phyloP scores from a whole-genome alignment of 2,797 vertebrate genomes.

The Macroramphosus scolopax region DNA sequence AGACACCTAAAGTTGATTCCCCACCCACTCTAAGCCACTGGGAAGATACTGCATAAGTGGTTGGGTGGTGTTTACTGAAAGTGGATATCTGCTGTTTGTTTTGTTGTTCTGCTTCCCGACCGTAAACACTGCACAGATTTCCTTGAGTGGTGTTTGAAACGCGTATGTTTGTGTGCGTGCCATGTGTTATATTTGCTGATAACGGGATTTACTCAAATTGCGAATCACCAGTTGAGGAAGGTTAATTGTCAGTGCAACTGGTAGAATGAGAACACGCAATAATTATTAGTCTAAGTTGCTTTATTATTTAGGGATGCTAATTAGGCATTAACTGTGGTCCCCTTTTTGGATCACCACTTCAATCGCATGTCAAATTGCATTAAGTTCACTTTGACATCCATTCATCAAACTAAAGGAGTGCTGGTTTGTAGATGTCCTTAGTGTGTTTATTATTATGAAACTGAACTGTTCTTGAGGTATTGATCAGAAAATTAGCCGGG shows the following conservation, averaged over 20 bases:
- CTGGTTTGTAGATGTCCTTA: slow-evolving; percentile 76
- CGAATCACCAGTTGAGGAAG: slow-evolving; percentile 79
- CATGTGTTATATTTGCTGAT: slow-evolving; percentile 84
- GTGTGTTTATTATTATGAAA: slow-evolving; percentile 66
- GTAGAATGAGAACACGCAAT: slow-evolving; percentile 76
- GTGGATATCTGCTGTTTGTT: slow-evolving; percentile 77
- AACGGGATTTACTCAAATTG: slow-evolving; percentile 82
- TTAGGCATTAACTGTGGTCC: slow-evolving; percentile 75
- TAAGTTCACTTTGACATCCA: slow-evolving; percentile 76
- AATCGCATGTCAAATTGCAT: slow-evolving; percentile 78
- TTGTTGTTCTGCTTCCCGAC: slow-evolving; percentile 75
- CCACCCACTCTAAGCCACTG: slow-evolving; percentile 69
- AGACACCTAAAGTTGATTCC: slow-evolving; percentile 72
- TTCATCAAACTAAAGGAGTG: slow-evolving; percentile 70
- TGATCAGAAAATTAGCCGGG: slow-evolving; percentile 68
- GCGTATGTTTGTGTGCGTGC: slow-evolving; percentile 52
- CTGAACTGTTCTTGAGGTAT: slow-evolving; percentile 62
- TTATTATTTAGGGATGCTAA: slow-evolving; percentile 80
- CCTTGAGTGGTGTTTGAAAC: slow-evolving; percentile 72
- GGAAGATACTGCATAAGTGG: slow-evolving; percentile 68
- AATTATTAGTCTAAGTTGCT: slow-evolving; percentile 80
- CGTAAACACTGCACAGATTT: slow-evolving; percentile 75
- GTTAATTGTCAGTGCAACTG: slow-evolving; percentile 80
- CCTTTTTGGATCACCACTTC: slow-evolving; percentile 75
- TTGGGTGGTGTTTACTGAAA: slow-evolving; percentile 73